Evolutionary conservation across 2,888 invertebrate genomes (phyloP).

Genomic region (Eupithecia tripunctaria): DNA sequence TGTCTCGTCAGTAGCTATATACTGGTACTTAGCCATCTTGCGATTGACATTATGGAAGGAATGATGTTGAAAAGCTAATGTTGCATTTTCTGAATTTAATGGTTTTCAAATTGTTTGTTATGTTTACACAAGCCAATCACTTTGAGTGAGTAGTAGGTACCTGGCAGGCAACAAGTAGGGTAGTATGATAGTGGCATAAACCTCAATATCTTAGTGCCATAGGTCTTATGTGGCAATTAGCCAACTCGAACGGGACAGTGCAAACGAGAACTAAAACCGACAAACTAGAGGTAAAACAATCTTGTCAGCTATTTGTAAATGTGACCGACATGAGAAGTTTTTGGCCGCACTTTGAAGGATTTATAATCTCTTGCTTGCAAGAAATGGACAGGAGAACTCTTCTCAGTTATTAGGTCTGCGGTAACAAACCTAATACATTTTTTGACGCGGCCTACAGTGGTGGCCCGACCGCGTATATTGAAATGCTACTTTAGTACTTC

Average conservation of each 20-base stretch:
- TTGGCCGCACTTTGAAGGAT: not conserved
- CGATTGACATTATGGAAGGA: not conserved
- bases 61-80: not conserved
- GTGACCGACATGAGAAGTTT: not conserved
- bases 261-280: not conserved
- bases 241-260: conserved; percentile 11
- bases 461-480: too few relatives aligned
- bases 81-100: not conserved
- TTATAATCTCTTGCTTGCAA: not conserved
- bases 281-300: not conserved
- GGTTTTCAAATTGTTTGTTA: not conserved
- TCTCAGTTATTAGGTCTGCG: too few relatives aligned
- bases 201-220: not conserved
- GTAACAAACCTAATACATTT: too few relatives aligned
- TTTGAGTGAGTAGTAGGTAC: not conserved
- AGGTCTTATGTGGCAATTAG: conserved; percentile 19
- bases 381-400: not conserved
- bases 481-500: too few relatives aligned
- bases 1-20: not conserved
- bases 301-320: not conserved
- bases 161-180: conserved; percentile 5
- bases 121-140: not conserved
- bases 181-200: not conserved
- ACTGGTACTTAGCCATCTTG: too few relatives aligned
- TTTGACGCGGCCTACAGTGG: too few relatives aligned